Evolutionary conservation across 2,797 vertebrate species (phyloP).

Genomic region (Chelmon rostratus): DNA sequence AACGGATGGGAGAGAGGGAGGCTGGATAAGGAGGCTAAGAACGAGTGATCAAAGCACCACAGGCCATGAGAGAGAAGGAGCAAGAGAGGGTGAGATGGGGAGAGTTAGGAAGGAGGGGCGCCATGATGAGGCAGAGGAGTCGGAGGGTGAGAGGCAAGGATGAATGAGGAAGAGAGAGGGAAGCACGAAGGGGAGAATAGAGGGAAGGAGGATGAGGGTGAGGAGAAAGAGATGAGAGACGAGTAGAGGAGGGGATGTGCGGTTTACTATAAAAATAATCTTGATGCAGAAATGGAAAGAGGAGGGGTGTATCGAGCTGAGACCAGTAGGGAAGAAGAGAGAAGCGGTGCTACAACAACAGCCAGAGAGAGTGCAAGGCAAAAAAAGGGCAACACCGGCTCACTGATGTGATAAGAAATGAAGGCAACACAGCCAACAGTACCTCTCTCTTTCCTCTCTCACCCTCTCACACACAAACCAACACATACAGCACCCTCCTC

Average conservation of each 20-base stretch:
- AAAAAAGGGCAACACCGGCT: constrained; percentile 63
- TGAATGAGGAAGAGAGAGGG: constrained; percentile 30
- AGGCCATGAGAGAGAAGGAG: constrained; percentile 64
- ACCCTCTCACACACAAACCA: constrained; percentile 22
- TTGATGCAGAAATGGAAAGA: constrained; percentile 35
- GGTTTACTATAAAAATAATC: constrained; percentile 46
- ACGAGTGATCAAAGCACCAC: constrained; percentile 79
- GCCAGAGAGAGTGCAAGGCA: constrained; percentile 25
- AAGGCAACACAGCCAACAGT: constrained; percentile 63
- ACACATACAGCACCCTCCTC: constrained; percentile 18
- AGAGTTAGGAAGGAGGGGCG: constrained; percentile 18
- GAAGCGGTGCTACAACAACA: constrained; percentile 42
- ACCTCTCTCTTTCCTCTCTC: constrained; percentile 25
- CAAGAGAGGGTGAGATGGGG: constrained; percentile 31
- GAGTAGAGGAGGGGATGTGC: constrained; percentile 18
- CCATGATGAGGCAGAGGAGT: constrained; percentile 22
- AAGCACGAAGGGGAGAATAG: constrained; percentile 14
- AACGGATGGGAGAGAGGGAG: constrained; percentile 69
- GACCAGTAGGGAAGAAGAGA: constrained; percentile 19
- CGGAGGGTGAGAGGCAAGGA: constrained; percentile 27
- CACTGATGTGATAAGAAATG: constrained; percentile 75
- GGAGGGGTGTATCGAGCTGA: constrained; percentile 5
- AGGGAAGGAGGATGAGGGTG: not conserved
- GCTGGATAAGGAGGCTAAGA: constrained; percentile 75
- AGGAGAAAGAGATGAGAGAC: constrained; percentile 14